phyloP scores from a whole-genome alignment of 2,797 vertebrate species.

The Peromyscus aztecus region DNA sequence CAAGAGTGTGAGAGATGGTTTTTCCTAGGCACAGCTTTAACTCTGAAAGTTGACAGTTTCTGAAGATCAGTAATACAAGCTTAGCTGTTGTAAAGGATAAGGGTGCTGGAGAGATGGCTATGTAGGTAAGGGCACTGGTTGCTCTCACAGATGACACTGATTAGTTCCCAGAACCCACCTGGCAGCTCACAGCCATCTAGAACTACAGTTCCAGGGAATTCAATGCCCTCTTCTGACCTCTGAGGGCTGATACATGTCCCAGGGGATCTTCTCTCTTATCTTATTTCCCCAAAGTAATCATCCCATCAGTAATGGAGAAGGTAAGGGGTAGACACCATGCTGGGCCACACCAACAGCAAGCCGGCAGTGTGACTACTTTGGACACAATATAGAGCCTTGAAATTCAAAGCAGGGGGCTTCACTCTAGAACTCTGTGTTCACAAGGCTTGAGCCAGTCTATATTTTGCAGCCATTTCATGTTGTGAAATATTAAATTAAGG shows the following conservation, averaged over 20 bases:
- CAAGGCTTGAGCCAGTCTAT: neutral
- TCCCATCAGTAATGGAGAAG: neutral
- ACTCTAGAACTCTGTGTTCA: neutral
- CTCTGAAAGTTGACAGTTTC: neutral
- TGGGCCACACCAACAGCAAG: no score
- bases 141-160: neutral
- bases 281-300: neutral
- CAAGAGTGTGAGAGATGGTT: neutral
- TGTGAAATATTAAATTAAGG: neutral
- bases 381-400: neutral
- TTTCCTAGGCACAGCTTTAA: neutral
- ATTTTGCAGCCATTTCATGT: neutral
- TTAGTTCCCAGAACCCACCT: neutral
- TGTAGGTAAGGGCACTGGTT: neutral
- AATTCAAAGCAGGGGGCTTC: neutral
- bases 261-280: no score
- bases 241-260: neutral
- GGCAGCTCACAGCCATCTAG: neutral
- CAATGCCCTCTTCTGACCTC: neutral
- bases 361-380: no score
- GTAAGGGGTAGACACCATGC: fast-evolving
- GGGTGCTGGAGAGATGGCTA: neutral
- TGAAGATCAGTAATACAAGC: neutral
- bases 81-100: neutral
- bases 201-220: neutral